Conservation (phyloP, 2,113 vertebrate genomes). For the Ictidomys tridecemlineatus region DNA sequence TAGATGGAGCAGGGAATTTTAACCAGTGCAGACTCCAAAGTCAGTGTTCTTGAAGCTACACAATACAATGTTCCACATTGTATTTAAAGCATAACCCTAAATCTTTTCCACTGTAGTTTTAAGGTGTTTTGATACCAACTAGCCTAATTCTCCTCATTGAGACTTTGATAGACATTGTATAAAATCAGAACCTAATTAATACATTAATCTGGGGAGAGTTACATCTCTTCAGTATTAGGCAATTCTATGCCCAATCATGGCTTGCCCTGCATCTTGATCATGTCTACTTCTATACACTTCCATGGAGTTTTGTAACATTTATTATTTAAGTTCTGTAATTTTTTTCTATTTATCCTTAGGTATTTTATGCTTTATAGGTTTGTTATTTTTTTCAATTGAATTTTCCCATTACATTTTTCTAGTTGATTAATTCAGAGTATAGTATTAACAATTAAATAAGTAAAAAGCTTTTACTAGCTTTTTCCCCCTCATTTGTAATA, state of each 20-base stretch:
- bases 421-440: background rate
- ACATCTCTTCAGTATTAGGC: background rate
- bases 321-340: background rate
- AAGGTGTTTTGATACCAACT: background rate
- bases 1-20: background rate
- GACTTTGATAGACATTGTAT: background rate
- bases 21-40: background rate
- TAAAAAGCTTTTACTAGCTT: background rate
- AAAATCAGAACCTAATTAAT: background rate
- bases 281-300: background rate
- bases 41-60: background rate
- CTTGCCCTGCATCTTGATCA: background rate
- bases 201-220: background rate
- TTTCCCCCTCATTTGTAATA: background rate
- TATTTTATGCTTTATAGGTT: background rate
- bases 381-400: background rate
- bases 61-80: background rate
- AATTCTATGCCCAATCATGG: no score
- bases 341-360: background rate
- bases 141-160: background rate
- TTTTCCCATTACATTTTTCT: background rate
- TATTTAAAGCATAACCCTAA: background rate
- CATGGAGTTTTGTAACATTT: background rate
- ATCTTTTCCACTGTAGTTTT: background rate
- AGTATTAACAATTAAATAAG: background rate